phyloP scores from a whole-genome alignment of 2,888 invertebrate species.

The Apotomis turbidana region DNA sequence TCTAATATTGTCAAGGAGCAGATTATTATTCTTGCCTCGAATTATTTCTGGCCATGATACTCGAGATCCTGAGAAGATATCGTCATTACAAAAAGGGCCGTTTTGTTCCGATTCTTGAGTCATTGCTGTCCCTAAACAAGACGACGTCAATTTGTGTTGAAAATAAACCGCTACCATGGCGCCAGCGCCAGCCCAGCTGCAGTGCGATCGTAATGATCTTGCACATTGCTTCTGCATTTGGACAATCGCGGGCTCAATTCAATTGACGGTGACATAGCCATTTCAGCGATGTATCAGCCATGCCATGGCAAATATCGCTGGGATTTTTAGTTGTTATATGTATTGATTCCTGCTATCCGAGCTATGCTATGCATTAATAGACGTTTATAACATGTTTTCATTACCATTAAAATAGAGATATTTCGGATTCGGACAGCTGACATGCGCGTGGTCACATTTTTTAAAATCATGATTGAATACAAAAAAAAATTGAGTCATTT shows the following conservation, averaged over 20 bases:
- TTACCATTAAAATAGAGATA: too few relatives aligned
- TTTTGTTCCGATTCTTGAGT: constrained; percentile 40
- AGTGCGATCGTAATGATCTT: constrained; percentile 28
- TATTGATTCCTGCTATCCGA: too few relatives aligned
- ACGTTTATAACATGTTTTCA: too few relatives aligned
- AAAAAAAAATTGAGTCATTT: too few relatives aligned
- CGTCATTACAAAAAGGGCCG: constrained; percentile 29
- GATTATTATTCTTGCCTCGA: constrained; percentile 8
- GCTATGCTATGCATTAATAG: too few relatives aligned
- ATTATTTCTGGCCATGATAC: constrained; percentile 25
- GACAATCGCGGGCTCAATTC: neutral
- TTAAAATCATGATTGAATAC: too few relatives aligned
- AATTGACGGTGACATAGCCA: too few relatives aligned
- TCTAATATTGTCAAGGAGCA: neutral
- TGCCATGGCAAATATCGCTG: too few relatives aligned
- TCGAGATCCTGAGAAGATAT: constrained; percentile 17
- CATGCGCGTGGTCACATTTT: too few relatives aligned
- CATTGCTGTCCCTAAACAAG: constrained; percentile 41
- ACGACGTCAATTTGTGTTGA: constrained; percentile 39
- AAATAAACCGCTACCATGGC: constrained; percentile 36
- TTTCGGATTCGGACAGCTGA: too few relatives aligned
- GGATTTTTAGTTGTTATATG: too few relatives aligned
- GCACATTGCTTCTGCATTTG: constrained; percentile 34
- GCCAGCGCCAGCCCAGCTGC: constrained; percentile 40
- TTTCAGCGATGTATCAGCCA: too few relatives aligned